These are phyloP conservation scores for Spicauda simplicius DNA, from an alignment of 2,888 invertebrate species.

Conservation along the genomic window DNA sequence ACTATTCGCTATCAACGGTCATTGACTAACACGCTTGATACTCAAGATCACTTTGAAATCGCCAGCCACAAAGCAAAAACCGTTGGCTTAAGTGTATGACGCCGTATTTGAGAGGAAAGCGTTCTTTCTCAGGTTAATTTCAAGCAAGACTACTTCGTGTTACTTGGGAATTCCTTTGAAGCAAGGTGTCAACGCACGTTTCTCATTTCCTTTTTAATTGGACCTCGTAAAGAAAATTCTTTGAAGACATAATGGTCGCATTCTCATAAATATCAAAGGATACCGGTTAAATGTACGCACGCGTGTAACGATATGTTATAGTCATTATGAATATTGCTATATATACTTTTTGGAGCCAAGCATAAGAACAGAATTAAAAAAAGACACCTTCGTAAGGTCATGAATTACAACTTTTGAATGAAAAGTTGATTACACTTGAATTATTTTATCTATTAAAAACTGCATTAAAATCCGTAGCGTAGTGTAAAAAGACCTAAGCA, in stretches of 20 bases:
- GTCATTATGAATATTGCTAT: too few species aligned
- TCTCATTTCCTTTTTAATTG: constrained; percentile 36
- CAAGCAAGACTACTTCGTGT: constrained; percentile 13
- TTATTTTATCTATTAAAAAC: too few species aligned
- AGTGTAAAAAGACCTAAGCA: too few species aligned
- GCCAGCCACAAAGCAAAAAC: neutral
- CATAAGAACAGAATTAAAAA: too few species aligned
- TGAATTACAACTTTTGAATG: too few species aligned
- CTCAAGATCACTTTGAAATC: neutral
- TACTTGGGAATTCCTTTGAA: constrained; percentile 26
- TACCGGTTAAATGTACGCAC: neutral
- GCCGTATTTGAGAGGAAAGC: neutral
- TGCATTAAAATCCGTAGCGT: too few species aligned
- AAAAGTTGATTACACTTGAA: too few species aligned
- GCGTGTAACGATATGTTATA: neutral
- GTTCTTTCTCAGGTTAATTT: constrained; percentile 15
- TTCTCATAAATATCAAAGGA: constrained; percentile 21
- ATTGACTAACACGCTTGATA: too few species aligned
- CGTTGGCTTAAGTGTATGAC: neutral
- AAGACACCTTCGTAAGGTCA: too few species aligned
- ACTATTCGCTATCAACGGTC: too few species aligned
- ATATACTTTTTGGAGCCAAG: too few species aligned
- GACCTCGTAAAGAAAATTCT: constrained; percentile 18
- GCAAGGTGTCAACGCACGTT: constrained; percentile 29
- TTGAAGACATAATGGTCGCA: constrained; percentile 25